phyloP scores from a whole-genome alignment of 2,113 vertebrate genomes.

The Gasterosteus aculeatus region DNA sequence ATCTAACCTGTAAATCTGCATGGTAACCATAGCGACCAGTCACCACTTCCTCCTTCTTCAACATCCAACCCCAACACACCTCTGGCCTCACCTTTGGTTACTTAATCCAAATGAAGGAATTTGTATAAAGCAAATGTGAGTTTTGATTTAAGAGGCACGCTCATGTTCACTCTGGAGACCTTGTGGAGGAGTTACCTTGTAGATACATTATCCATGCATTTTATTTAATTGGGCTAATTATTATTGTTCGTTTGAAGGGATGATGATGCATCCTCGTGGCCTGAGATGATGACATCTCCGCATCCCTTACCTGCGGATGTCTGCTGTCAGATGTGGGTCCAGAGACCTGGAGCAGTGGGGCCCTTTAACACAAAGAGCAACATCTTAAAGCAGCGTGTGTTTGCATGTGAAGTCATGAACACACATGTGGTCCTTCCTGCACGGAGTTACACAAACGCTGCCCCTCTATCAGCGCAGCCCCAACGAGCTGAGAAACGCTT shows the following conservation, averaged over 20 bases:
- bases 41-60: too few relatives aligned
- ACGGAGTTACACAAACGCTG: neutral
- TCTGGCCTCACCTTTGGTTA: neutral
- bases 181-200: too few relatives aligned
- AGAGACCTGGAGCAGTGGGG: neutral
- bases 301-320: neutral
- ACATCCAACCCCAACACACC: too few relatives aligned
- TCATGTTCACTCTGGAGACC: too few relatives aligned
- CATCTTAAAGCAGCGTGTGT: neutral
- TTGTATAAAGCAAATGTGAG: neutral
- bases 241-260: too few relatives aligned
- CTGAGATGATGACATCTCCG: neutral
- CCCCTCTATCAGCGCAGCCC: neutral
- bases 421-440: neutral
- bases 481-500: neutral
- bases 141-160: too few relatives aligned
- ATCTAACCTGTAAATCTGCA: too few relatives aligned
- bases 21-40: too few relatives aligned
- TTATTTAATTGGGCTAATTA: too few relatives aligned
- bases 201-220: too few relatives aligned
- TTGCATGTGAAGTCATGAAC: neutral
- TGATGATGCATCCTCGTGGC: neutral
- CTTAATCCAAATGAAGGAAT: neutral
- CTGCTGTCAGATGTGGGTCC: neutral
- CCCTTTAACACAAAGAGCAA: neutral